Conservation (phyloP, 2,888 invertebrate species). For the Nasonovia ribisnigri region DNA sequence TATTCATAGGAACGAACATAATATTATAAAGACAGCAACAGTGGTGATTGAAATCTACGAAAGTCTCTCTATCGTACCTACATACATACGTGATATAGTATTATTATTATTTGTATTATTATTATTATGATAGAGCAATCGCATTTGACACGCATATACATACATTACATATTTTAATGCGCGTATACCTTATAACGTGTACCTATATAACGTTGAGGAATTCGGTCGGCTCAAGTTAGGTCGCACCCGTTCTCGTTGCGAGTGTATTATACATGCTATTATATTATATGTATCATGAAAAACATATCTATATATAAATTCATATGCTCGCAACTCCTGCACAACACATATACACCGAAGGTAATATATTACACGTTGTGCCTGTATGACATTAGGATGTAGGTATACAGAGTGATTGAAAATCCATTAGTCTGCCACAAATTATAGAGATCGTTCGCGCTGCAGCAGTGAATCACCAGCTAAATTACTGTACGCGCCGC, state of each 20-base stretch:
- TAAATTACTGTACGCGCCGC: background rate
- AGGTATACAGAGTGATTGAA: background rate
- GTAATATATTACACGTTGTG: background rate
- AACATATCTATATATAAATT: background rate
- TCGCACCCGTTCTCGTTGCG: background rate
- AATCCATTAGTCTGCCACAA: background rate
- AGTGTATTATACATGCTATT: background rate
- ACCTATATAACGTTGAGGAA: slow-evolving; percentile 13
- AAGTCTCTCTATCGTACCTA: background rate
- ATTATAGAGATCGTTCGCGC: background rate
- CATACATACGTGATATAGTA: background rate
- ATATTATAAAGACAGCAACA: background rate
- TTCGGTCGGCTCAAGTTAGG: background rate
- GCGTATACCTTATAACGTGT: background rate
- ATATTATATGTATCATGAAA: background rate
- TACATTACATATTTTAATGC: background rate
- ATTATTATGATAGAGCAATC: slow-evolving; percentile 33
- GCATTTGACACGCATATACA: background rate
- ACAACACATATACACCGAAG: background rate
- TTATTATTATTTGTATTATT: background rate
- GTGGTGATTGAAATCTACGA: slow-evolving; percentile 19
- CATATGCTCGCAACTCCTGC: background rate
- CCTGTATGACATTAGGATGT: background rate
- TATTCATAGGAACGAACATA: background rate
- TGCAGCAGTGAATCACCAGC: background rate